Evolutionary conservation across 2,888 invertebrate genomes (phyloP), one percentile per base, ranked within the genome.

Genomic region (Amblyjoppa fuscipennis): DNA sequence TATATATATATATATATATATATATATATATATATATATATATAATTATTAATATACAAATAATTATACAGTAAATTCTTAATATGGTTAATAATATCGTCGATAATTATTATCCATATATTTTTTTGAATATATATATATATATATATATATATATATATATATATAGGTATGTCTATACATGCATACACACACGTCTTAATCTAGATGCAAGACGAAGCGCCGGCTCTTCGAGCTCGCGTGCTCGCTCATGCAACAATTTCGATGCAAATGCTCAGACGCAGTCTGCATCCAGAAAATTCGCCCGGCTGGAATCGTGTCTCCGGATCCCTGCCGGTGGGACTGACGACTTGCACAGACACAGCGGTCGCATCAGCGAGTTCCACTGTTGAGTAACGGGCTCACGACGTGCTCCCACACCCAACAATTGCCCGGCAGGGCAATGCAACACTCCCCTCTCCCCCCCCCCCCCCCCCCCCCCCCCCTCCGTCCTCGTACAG

Each of bases 261-360:
- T 92, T 91, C 92, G 87, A 92, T 92, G 92, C 91, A 92, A 92
- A 92, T 92, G 87, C 87, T 79, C 78, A 78, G 74, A 75, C 86
- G 84, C 87, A 78, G 59, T 61, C 81, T 82, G 90, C 90, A 90
- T 90, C 87, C 45, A 81, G 81, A 85, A 89, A 90, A 88, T 80
- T 78, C 41, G 66, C 71, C 31, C 11, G 59, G n/a, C 59, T 59
- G 56, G 25, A 69, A 25, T 74, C 45, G 25, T 34, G n/a, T 68
- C 25, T 31, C 20, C 20, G 69, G 31, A 49, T 66, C 31, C 28
- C 31, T 31, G 38, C 59, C n/a, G 56, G 45, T 81, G 61, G 16
- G 20, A 28, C 34, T 69, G 81, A 53, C 56, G 59, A 20, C 28
- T 56, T 49, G 25, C 49, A 45, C 49, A 64, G 61, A 49, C 51